Evolutionary conservation across 2,797 vertebrate species (phyloP).

Genomic region (Malurus leucopterus): DNA sequence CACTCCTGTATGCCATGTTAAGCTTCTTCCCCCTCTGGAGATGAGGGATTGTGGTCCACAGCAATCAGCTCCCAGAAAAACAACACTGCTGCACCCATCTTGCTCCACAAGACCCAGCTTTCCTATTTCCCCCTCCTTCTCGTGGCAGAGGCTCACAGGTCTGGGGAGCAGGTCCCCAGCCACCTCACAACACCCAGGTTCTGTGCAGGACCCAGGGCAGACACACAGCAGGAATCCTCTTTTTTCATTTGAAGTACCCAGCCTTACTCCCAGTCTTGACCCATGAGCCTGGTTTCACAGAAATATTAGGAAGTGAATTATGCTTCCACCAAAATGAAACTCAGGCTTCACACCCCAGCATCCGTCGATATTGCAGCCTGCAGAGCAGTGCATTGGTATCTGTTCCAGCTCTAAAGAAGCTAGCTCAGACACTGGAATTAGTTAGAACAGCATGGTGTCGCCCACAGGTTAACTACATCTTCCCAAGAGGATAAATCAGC

Average conservation of each 20-base stretch:
- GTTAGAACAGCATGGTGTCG: not conserved
- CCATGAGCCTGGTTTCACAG: not conserved
- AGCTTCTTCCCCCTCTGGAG: not conserved
- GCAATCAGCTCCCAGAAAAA: not conserved
- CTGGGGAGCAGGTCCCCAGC: not conserved
- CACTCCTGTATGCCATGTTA: rapidly evolving
- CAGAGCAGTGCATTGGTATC: not conserved
- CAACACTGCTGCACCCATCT: not conserved
- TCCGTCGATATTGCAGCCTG: not conserved
- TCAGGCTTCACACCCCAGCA: not conserved
- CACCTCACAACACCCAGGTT: not conserved
- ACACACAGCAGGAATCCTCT: not conserved
- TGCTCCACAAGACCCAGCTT: not conserved
- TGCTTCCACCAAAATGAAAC: not conserved
- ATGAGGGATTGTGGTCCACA: not conserved
- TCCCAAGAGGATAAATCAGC: not conserved
- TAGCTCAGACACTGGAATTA: not conserved
- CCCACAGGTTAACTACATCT: not conserved
- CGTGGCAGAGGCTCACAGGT: not conserved
- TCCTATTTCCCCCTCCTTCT: not conserved
- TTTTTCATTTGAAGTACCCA: not conserved
- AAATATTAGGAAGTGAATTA: not conserved
- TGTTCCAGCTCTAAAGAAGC: not conserved
- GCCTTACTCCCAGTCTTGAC: not conserved
- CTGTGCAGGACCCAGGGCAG: not conserved